Evolutionary conservation across 2,888 invertebrate species (phyloP).

Genomic region (Tinea pellionella): DNA sequence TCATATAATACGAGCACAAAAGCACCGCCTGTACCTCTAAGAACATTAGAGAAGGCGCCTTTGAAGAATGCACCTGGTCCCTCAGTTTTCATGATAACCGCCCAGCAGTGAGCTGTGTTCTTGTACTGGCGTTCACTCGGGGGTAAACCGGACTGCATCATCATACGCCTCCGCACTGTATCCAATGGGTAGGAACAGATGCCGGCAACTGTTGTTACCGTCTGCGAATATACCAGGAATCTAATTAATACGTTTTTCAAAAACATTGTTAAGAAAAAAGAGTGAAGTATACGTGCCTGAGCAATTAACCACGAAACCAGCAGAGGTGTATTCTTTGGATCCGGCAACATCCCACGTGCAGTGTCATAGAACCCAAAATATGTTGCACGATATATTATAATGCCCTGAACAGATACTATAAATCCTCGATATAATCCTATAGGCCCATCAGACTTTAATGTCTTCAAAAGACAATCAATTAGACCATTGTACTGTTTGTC

Average conservation of each 20-base stretch:
- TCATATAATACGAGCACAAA: constrained; percentile 92
- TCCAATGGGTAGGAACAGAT: constrained; percentile 96
- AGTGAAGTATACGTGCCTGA: constrained; percentile 61
- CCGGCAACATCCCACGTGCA: constrained; percentile 88
- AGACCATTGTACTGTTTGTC: constrained; percentile 78
- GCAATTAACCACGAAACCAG: constrained; percentile 92
- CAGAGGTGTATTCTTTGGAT: constrained; percentile 89
- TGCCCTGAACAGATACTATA: constrained; percentile 93
- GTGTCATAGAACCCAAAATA: constrained; percentile 97
- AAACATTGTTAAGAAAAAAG: no score
- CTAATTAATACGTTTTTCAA: neutral
- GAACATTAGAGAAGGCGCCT: constrained; percentile 93
- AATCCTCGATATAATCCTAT: constrained; percentile 91
- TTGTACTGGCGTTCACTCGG: constrained; percentile 84
- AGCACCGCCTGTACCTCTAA: constrained; percentile 93
- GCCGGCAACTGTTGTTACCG: constrained; percentile 80
- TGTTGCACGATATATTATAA: constrained; percentile 93
- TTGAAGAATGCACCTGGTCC: constrained; percentile 91
- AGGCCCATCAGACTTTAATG: constrained; percentile 84
- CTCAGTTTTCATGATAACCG: constrained; percentile 81
- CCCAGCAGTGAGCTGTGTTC: constrained; percentile 91
- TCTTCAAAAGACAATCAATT: constrained; percentile 85
- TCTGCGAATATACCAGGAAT: constrained; percentile 36
- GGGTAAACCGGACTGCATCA: constrained; percentile 96
- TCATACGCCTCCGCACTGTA: constrained; percentile 94